Evolutionary conservation across 2,797 vertebrate species (phyloP).

Genomic region (Brotogeris chrysoptera): DNA sequence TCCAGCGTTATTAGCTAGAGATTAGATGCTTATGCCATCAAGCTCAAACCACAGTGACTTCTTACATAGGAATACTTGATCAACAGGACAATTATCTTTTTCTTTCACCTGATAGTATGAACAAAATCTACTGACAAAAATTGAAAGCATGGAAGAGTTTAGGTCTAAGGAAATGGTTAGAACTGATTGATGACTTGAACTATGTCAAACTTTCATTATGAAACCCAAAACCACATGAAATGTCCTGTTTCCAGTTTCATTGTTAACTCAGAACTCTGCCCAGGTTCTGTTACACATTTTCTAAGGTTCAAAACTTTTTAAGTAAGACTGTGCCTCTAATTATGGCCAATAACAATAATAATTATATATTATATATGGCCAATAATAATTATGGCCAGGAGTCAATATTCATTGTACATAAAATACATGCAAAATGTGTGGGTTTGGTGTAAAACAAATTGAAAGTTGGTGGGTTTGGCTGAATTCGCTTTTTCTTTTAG

Average conservation of each 20-base stretch:
- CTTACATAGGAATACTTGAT: background rate
- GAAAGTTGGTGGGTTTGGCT: slow-evolving; percentile 53
- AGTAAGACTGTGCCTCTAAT: slow-evolving; percentile 25
- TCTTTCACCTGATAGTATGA: background rate
- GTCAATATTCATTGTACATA: slow-evolving; percentile 28
- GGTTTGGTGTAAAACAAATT: slow-evolving; percentile 50
- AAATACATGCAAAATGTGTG: slow-evolving; percentile 62
- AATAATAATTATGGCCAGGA: background rate
- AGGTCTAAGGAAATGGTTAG: slow-evolving; percentile 51
- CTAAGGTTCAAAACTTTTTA: slow-evolving; percentile 48
- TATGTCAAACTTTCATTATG: slow-evolving; percentile 72
- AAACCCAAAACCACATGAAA: slow-evolving; percentile 73
- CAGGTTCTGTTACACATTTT: slow-evolving; percentile 42
- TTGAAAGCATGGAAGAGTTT: slow-evolving; percentile 47
- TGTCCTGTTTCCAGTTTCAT: slow-evolving; percentile 67
- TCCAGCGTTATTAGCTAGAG: background rate
- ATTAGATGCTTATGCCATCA: background rate
- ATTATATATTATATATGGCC: no score
- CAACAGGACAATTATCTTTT: background rate
- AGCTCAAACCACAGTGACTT: background rate
- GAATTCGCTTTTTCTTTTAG: slow-evolving; percentile 35
- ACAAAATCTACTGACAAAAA: slow-evolving; percentile 19
- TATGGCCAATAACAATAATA: background rate
- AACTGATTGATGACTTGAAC: slow-evolving; percentile 64
- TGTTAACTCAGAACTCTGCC: slow-evolving; percentile 55